Conservation (phyloP, 64 coral and sea anemone species). For the Cladopsammia gracilis region DNA sequence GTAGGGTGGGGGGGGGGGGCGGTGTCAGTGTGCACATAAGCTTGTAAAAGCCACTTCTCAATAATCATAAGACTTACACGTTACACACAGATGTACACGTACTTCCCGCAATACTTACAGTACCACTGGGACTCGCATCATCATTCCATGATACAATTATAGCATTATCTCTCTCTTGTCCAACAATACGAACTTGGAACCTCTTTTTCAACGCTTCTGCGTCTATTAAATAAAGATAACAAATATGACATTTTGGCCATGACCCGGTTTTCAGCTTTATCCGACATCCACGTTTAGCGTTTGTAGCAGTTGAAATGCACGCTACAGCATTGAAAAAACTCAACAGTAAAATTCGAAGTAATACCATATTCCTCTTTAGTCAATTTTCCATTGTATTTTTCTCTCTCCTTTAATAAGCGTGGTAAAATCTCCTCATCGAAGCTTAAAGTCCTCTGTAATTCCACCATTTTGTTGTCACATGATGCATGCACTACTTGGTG, state of each 20-base stretch:
- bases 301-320: neutral
- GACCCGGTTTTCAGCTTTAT: no score
- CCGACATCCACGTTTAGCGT: no score
- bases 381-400: conserved; percentile 49
- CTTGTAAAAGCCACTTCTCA: no score
- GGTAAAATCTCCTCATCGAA: conserved; percentile 87
- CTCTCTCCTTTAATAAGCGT: conserved; percentile 71
- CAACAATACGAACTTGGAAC: conserved; percentile 84
- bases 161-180: conserved; percentile 86
- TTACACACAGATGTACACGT: no score
- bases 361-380: conserved; percentile 63
- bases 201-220: conserved; percentile 28
- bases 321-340: neutral
- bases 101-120: conserved; percentile 35
- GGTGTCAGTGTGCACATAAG: no score
- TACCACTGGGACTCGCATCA: conserved; percentile 57
- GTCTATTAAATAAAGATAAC: conserved; percentile 22
- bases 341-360: neutral
- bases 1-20: no score
- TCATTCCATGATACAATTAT: conserved; percentile 87
- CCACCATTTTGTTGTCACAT: conserved; percentile 54
- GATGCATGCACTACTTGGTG: neutral
- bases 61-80: no score
- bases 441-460: conserved; percentile 76
- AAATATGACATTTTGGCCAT: neutral